phyloP scores from a whole-genome alignment of 2,113 vertebrate genomes.

The Esox niger region DNA sequence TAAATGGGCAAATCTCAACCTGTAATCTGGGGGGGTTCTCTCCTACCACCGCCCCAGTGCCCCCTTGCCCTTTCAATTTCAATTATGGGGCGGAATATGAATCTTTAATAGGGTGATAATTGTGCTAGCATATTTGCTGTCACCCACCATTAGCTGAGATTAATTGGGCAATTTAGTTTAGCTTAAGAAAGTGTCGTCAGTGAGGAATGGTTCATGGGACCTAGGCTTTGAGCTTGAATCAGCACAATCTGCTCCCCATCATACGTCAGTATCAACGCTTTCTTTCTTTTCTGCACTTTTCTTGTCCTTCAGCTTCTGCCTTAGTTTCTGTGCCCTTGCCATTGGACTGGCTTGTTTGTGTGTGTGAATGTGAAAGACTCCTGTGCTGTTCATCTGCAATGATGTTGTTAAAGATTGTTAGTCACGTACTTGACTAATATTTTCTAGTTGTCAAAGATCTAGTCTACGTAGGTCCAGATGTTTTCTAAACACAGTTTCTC shows the following conservation, averaged over 20 bases:
- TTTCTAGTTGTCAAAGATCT: no score
- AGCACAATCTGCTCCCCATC: conserved; percentile 65
- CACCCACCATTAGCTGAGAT: conserved; percentile 78
- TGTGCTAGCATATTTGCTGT: conserved; percentile 81
- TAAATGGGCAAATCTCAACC: conserved; percentile 12
- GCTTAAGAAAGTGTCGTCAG: conserved; percentile 70
- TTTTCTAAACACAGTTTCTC: no score
- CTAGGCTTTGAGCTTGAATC: conserved; percentile 57
- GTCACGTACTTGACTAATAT: no score
- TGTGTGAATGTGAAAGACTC: neutral
- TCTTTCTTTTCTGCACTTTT: neutral
- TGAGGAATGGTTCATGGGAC: conserved; percentile 67
- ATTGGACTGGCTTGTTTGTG: neutral
- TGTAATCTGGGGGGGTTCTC: conserved; percentile 13
- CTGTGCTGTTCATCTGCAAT: no score
- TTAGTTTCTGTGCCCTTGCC: neutral
- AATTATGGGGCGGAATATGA: conserved; percentile 73
- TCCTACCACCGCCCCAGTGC: conserved; percentile 29
- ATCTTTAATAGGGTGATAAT: conserved; percentile 81
- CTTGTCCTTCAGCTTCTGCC: neutral
- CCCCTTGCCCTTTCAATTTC: conserved; percentile 65
- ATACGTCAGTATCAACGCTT: conserved; percentile 18
- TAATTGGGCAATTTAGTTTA: conserved; percentile 81
- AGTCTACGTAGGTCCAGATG: no score
- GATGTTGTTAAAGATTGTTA: no score